These are phyloP conservation scores for Xylocopa sonorina DNA, from an alignment of 1,140 invertebrate genomes.

Conservation along the genomic window DNA sequence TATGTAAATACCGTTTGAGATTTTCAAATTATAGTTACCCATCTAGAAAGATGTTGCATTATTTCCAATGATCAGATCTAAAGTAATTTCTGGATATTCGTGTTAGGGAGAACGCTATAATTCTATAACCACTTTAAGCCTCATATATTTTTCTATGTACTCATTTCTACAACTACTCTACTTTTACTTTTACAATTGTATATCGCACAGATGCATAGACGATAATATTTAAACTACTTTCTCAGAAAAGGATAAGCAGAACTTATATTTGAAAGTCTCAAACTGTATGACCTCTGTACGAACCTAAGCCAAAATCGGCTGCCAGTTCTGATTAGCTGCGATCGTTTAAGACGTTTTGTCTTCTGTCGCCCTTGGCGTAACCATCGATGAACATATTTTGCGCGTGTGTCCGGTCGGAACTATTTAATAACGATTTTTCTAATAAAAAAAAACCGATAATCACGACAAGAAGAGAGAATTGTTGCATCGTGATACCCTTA, in stretches of 20 bases:
- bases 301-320: neutral
- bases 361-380: neutral
- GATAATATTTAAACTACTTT: neutral
- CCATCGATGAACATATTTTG: constrained; percentile 8
- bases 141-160: too few relatives aligned
- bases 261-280: constrained; percentile 7
- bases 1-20: neutral
- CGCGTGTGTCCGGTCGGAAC: constrained; percentile 16
- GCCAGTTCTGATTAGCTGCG: neutral
- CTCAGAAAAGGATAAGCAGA: neutral
- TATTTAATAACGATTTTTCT: constrained; percentile 53
- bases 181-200: too few relatives aligned
- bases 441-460: constrained; percentile 41
- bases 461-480: neutral
- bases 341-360: constrained; percentile 1
- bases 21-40: neutral
- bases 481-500: neutral
- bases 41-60: neutral
- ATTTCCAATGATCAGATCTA: neutral
- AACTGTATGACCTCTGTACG: neutral
- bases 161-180: too few relatives aligned
- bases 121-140: too few relatives aligned
- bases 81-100: neutral
- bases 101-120: too few relatives aligned
- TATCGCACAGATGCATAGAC: too few relatives aligned